These are phyloP conservation scores for Drosophila sordidula DNA, from an alignment of 2,888 invertebrate species.

Conservation along the genomic window DNA sequence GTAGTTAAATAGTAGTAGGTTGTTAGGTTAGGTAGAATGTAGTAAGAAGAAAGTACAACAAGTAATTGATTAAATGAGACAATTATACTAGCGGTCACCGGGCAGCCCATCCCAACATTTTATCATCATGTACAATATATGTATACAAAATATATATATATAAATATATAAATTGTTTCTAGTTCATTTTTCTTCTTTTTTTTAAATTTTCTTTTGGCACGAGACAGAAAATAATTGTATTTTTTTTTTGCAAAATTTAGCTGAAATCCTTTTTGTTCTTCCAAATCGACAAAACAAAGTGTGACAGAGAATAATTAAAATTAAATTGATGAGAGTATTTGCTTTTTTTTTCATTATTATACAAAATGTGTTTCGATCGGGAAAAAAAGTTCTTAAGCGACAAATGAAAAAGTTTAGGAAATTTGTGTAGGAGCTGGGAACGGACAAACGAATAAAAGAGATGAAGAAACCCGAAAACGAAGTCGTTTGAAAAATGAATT, in stretches of 20 bases:
- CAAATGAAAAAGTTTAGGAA: slow-evolving; percentile 40
- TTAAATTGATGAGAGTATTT: slow-evolving; percentile 52
- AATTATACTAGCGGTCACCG: slow-evolving; percentile 85
- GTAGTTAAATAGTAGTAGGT: slow-evolving; percentile 57
- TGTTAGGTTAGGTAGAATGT: slow-evolving; percentile 66
- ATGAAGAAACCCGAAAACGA: slow-evolving; percentile 37
- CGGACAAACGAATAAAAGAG: slow-evolving; percentile 57
- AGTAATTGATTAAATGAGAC: slow-evolving; percentile 82
- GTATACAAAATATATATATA: slow-evolving; percentile 73
- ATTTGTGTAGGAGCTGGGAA: slow-evolving; percentile 46
- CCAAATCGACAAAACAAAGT: slow-evolving; percentile 67
- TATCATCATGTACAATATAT: slow-evolving; percentile 81
- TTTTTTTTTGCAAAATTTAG: slow-evolving; percentile 38
- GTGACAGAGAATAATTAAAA: slow-evolving; percentile 69
- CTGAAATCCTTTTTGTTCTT: slow-evolving; percentile 61
- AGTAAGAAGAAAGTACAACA: slow-evolving; percentile 78
- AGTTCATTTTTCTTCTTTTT: slow-evolving; percentile 39
- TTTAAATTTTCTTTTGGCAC: slow-evolving; percentile 34
- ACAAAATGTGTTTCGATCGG: slow-evolving; percentile 55
- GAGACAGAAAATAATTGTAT: slow-evolving; percentile 40
- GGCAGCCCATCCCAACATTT: slow-evolving; percentile 86
- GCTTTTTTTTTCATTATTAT: slow-evolving; percentile 46
- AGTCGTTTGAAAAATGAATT: slow-evolving; percentile 11
- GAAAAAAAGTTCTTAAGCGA: slow-evolving; percentile 32
- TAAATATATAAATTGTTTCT: slow-evolving; percentile 68